These are phyloP conservation scores for Ricordea florida DNA, from an alignment of 92 coral and sea anemone genomes.

Conservation along the genomic window DNA sequence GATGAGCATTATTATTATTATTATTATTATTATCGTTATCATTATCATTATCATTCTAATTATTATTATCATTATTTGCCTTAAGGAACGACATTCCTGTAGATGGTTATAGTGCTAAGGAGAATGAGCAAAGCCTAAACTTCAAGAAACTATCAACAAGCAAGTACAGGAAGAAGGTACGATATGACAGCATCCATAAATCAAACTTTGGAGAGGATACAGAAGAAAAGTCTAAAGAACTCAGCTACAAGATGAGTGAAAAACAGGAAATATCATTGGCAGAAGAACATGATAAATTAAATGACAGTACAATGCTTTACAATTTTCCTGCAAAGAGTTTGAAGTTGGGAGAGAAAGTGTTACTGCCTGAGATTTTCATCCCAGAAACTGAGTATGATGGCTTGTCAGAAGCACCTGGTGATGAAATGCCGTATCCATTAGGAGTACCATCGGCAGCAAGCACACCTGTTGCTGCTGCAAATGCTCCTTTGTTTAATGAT, in stretches of 20 bases:
- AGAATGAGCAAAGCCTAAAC: conserved; percentile 26
- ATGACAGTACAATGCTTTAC: conserved; percentile 37
- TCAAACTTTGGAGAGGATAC: neutral
- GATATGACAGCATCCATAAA: conserved; percentile 47
- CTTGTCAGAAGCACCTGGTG: conserved; percentile 1
- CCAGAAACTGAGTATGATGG: conserved; percentile 26
- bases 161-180: conserved; percentile 66
- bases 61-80: neutral
- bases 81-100: conserved; percentile 5
- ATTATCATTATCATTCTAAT: neutral
- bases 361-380: neutral
- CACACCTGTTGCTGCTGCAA: conserved; percentile 32
- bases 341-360: too few relatives aligned
- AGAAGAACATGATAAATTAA: neutral
- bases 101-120: conserved; percentile 18
- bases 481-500: conserved; percentile 10
- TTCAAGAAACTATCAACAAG: conserved; percentile 69
- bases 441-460: conserved; percentile 80
- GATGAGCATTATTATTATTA: too few relatives aligned
- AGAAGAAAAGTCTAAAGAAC: neutral
- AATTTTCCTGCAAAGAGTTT: neutral
- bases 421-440: conserved; percentile 30
- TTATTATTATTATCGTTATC: neutral
- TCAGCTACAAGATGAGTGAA: neutral
- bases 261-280: neutral